Evolutionary conservation across 2,113 vertebrate species (phyloP).

Genomic region (Uropsilus gracilis): DNA sequence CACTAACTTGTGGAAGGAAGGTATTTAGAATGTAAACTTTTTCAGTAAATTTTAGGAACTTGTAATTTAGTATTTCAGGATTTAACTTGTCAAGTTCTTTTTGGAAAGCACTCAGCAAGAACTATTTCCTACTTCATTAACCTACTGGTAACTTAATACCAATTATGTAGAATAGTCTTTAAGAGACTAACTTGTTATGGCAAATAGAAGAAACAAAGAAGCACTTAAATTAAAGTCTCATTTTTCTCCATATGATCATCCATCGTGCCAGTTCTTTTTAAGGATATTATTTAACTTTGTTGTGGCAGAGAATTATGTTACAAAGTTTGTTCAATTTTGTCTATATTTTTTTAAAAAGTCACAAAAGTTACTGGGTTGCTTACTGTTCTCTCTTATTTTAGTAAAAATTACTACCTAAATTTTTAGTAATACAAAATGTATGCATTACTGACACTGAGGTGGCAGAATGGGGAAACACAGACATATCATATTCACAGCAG

Average conservation of each 20-base stretch:
- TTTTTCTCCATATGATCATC: not conserved
- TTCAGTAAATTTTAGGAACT: slow-evolving; percentile 45
- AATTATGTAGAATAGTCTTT: not conserved
- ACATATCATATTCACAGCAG: not conserved
- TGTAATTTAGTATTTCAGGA: slow-evolving; percentile 36
- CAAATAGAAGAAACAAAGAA: not conserved
- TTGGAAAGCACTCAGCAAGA: slow-evolving; percentile 10
- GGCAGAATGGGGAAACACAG: not conserved
- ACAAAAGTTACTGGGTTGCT: not conserved
- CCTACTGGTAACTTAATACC: not conserved
- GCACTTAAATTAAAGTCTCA: not conserved
- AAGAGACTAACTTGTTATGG: rapidly evolving
- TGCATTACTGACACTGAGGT: not conserved
- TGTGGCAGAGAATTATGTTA: not conserved
- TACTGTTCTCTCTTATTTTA: not conserved
- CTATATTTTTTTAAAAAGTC: not conserved
- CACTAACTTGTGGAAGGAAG: slow-evolving; percentile 70
- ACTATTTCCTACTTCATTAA: not conserved
- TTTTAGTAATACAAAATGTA: no score
- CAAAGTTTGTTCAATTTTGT: not conserved
- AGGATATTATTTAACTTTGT: not conserved
- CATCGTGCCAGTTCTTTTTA: not conserved
- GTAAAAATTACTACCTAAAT: not conserved
- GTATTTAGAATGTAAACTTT: slow-evolving; percentile 54
- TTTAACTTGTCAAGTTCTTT: not conserved